Conservation (phyloP, 2,888 invertebrate genomes). For the Megamerina dolium region DNA sequence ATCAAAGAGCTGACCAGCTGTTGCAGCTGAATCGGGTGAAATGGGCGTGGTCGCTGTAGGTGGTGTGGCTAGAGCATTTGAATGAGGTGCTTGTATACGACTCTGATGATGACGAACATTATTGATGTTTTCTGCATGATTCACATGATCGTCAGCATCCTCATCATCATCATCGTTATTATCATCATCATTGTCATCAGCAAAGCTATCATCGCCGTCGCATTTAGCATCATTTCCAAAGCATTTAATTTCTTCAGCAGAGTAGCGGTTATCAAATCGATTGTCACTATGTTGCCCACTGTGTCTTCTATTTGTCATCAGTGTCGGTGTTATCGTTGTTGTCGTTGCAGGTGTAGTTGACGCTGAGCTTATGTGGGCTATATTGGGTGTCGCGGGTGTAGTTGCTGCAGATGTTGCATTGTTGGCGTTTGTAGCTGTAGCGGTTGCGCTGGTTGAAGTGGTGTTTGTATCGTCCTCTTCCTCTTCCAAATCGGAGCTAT, state of each 20-base stretch:
- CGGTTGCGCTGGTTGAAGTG: background rate
- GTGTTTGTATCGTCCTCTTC: slow-evolving; percentile 1
- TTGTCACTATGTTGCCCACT: no score
- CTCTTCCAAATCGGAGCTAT: background rate
- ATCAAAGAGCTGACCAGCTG: slow-evolving; percentile 42
- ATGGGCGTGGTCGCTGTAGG: slow-evolving; percentile 39
- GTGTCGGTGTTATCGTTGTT: no score
- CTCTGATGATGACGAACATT: slow-evolving; percentile 5
- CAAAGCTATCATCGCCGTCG: slow-evolving; percentile 1
- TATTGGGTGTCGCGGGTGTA: no score
- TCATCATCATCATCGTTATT: slow-evolving; percentile 10
- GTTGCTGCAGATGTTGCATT: slow-evolving; percentile 2
- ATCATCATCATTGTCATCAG: slow-evolving; percentile 6
- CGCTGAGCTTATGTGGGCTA: no score
- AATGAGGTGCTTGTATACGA: slow-evolving; percentile 31
- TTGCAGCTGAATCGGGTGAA: slow-evolving; percentile 42
- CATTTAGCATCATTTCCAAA: background rate
- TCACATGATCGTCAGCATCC: slow-evolving; percentile 7
- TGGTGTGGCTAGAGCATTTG: slow-evolving; percentile 29
- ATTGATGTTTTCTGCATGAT: slow-evolving; percentile 18
- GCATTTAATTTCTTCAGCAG: no score
- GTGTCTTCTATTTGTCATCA: no score
- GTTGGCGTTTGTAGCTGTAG: background rate
- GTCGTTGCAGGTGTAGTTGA: no score
- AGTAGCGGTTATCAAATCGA: no score